Conservation (phyloP, 2,113 vertebrate species). For the Tetrax tetrax region DNA sequence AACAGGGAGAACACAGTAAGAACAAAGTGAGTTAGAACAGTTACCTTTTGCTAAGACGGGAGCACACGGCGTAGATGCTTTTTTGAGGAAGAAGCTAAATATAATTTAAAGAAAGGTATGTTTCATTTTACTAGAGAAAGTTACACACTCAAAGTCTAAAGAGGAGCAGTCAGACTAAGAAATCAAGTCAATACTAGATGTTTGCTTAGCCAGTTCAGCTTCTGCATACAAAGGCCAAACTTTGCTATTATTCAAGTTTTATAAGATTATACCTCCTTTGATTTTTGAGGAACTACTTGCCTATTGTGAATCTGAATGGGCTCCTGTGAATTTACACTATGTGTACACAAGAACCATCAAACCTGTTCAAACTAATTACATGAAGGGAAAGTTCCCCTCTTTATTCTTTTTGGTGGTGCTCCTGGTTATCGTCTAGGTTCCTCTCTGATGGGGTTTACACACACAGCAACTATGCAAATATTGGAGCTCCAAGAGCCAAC, state of each 20-base stretch:
- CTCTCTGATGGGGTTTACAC: background rate
- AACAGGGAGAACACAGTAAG: background rate
- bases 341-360: background rate
- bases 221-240: background rate
- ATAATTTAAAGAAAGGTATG: background rate
- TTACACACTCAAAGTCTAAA: background rate
- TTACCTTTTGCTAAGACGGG: background rate
- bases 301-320: background rate
- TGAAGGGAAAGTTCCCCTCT: background rate
- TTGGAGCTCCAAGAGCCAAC: background rate
- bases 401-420: background rate
- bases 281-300: background rate
- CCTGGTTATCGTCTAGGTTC: background rate
- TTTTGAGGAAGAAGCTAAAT: background rate
- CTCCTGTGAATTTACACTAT: background rate
- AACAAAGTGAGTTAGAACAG: background rate
- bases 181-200: background rate
- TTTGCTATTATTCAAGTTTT: background rate
- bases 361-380: background rate
- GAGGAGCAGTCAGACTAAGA: background rate
- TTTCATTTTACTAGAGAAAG: background rate
- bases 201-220: background rate
- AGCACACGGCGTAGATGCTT: fast-evolving
- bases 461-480: background rate
- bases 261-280: background rate